Evolutionary conservation across 2,113 vertebrate species (phyloP), one percentile per base, ranked within the genome.

Genomic region (Heterotilapia buettikoferi): DNA sequence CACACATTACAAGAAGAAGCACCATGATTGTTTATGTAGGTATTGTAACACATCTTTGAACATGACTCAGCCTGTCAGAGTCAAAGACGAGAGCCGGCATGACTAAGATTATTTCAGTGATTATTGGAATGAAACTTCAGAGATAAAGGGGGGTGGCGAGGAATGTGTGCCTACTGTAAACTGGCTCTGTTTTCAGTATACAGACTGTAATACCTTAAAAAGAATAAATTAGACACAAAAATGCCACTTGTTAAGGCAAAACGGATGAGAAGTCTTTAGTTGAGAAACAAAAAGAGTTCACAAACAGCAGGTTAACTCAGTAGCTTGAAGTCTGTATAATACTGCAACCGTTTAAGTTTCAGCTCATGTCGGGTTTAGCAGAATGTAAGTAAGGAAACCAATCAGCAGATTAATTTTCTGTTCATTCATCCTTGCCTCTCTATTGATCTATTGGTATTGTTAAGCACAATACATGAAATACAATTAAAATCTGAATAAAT

Each of bases 51-150:
- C 61, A 73, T 76, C 36, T 79, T 85, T 68, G 56, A 38, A 43
- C 82, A 73, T 80, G 89, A 89, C 73, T 87, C 61, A 85, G 40
- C 56, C 43, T 40, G 56, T 29, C 14, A 9, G 61, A 83, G 47
- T 89, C 29, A 38, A 33, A 84, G 82, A 57, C 92, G 18, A 63
- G 61, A 78, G 26, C 36, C 11, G 21, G 54, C 87, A 86, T 56
- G 90, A 88, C 57, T 61, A 52, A 54, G 24, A 86, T 85, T 53
- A 87, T 68, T 47, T 54, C 71, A 54, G 33, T 73, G 40, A 79
- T 82, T 89, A 84, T 56, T 82, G 45, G 78, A 68, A 73, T 89
- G 84, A 88, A 87, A 84, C 45, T 59, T n/a, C 54, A 76, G 52
- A 24, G 40, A 83, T 78, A 63, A 90, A 85, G 13, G 47, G 24